Evolutionary conservation across 2,797 vertebrate species (phyloP).

Genomic region (Brachyalestes nurse): DNA sequence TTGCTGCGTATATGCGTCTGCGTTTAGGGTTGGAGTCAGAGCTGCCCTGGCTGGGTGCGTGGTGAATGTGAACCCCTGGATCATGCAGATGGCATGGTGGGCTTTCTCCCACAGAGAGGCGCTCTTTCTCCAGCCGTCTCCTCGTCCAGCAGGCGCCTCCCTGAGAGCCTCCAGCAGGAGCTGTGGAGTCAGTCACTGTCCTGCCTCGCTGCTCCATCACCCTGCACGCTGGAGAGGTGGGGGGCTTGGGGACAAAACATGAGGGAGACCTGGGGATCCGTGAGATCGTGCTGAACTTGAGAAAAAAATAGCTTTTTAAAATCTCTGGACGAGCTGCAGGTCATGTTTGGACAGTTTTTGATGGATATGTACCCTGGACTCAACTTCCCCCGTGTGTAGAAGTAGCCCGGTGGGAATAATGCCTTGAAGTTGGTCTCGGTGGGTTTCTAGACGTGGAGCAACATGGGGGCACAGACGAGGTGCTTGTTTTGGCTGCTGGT

Average conservation of each 20-base stretch:
- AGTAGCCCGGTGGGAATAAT: background rate
- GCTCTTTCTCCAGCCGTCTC: conserved; percentile 6
- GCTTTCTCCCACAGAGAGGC: conserved; percentile 1
- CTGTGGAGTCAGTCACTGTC: conserved; percentile 1
- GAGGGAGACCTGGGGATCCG: background rate
- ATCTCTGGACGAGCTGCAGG: too few species aligned
- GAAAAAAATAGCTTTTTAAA: too few species aligned
- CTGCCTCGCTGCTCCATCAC: conserved; percentile 12
- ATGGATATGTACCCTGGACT: background rate
- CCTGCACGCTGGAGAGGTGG: conserved; percentile 4
- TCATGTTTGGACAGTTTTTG: conserved; percentile 3
- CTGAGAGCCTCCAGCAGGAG: conserved; percentile 23
- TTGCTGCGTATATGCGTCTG: too few species aligned
- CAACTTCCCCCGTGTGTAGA: background rate
- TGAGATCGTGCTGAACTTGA: background rate
- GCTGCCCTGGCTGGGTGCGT: too few species aligned
- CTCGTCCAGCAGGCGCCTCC: conserved; percentile 4
- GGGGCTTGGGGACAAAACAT: background rate
- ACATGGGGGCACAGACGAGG: conserved; percentile 35
- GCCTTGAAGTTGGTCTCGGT: background rate
- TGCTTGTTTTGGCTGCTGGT: conserved; percentile 37
- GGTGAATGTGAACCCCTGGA: too few species aligned
- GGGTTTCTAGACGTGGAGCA: conserved; percentile 16
- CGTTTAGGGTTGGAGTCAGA: too few species aligned
- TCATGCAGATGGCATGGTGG: background rate